These are phyloP conservation scores for Oriolus oriolus DNA, from an alignment of 2,113 vertebrate species.

Conservation along the genomic window DNA sequence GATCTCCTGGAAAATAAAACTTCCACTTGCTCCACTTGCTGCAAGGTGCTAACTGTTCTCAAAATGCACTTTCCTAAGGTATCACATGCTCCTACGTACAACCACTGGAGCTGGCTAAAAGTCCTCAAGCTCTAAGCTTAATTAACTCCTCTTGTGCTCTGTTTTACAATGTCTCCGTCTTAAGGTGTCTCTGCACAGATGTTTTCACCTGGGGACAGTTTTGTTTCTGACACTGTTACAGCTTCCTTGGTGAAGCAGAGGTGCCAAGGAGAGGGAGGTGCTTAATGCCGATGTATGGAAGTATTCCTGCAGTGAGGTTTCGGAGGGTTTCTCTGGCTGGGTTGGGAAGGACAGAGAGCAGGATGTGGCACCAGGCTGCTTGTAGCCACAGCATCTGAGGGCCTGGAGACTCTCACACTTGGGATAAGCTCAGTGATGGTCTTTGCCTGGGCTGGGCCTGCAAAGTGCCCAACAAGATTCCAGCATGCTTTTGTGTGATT, in stretches of 20 bases:
- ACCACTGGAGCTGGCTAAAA: background rate
- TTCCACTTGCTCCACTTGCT: background rate
- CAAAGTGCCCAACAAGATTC: background rate
- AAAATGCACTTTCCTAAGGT: background rate
- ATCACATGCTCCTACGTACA: background rate
- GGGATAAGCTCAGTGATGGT: background rate
- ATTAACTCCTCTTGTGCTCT: background rate
- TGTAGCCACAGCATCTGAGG: rapidly evolving
- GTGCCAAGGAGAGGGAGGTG: background rate
- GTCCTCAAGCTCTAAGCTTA: background rate
- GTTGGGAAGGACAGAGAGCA: background rate
- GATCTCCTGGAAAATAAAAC: background rate
- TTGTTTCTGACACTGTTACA: background rate
- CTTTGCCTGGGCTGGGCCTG: background rate
- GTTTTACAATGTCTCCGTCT: background rate
- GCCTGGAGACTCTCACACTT: background rate
- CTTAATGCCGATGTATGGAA: background rate
- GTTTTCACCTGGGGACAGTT: background rate
- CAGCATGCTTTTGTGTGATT: background rate
- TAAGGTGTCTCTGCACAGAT: background rate
- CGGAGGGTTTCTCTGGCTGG: background rate
- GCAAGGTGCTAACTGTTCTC: background rate
- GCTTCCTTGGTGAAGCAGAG: background rate
- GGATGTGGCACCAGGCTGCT: background rate
- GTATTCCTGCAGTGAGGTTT: background rate